phyloP scores from a whole-genome alignment of 2,797 vertebrate genomes.

The Lagocephalus sceleratus region DNA sequence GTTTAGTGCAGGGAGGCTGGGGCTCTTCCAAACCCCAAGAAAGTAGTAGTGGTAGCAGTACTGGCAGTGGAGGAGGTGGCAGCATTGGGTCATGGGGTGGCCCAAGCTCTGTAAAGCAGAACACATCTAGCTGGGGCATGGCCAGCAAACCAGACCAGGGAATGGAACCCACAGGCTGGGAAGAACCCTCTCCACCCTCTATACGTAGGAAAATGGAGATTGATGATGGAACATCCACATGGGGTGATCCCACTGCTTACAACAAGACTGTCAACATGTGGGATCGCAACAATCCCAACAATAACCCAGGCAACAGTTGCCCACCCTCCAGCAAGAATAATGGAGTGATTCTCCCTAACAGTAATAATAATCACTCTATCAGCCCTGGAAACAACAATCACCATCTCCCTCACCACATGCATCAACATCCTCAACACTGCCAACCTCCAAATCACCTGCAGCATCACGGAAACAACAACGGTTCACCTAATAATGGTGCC shows the following conservation, averaged over 20 bases:
- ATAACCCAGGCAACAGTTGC: conserved; percentile 74
- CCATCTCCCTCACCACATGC: conserved; percentile 68
- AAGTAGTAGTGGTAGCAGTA: conserved; percentile 72
- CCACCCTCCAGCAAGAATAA: conserved; percentile 66
- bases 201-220: conserved; percentile 98
- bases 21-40: conserved; percentile 88
- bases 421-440: conserved; percentile 68
- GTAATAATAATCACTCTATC: conserved; percentile 74
- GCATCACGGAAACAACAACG: conserved; percentile 79
- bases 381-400: conserved; percentile 75
- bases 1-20: conserved; percentile 84
- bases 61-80: conserved; percentile 65
- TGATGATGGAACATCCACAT: conserved; percentile 96
- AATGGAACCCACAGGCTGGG: conserved; percentile 91
- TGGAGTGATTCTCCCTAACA: conserved; percentile 63
- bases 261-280: conserved; percentile 95
- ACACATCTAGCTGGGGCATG: conserved; percentile 80
- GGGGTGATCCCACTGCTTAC: conserved; percentile 91
- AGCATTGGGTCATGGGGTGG: conserved; percentile 85
- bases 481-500: conserved; percentile 78
- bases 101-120: conserved; percentile 89
- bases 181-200: conserved; percentile 95
- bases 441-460: conserved; percentile 76
- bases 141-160: conserved; percentile 74
- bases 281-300: conserved; percentile 92